Evolutionary conservation across 92 coral and sea anemone species (phyloP).

Genomic region (Virgularia gustaviana): DNA sequence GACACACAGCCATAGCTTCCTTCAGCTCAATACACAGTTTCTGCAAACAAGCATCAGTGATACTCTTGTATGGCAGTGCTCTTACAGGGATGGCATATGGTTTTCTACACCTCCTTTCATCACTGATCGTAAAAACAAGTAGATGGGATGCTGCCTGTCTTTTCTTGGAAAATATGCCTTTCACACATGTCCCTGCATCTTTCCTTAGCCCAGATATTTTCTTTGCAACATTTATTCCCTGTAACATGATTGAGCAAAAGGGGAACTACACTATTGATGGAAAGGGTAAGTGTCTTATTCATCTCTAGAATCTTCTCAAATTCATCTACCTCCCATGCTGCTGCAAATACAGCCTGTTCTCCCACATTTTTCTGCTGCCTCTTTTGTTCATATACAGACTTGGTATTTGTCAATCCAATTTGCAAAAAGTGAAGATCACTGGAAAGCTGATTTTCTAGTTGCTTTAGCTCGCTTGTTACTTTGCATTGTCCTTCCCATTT

Average conservation of each 20-base stretch:
- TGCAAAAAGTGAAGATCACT: conserved; percentile 7
- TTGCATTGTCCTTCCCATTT: background rate
- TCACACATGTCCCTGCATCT: conserved; percentile 41
- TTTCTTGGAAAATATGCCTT: conserved; percentile 49
- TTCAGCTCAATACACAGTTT: conserved; percentile 47
- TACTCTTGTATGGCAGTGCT: conserved; percentile 46
- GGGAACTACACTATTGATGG: background rate
- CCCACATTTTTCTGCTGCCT: conserved; percentile 37
- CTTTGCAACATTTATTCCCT: conserved; percentile 7
- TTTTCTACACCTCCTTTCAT: conserved; percentile 55
- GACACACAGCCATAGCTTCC: conserved; percentile 43
- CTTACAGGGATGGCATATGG: conserved; percentile 62
- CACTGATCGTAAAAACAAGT: conserved; percentile 61
- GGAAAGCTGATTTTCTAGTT: background rate
- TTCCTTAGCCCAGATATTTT: conserved; percentile 28
- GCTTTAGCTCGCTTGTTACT: conserved; percentile 12
- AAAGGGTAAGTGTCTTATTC: conserved; percentile 9
- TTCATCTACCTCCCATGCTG: conserved; percentile 58
- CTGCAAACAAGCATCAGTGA: conserved; percentile 43
- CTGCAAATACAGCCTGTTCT: conserved; percentile 51
- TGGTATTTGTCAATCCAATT: conserved; percentile 1
- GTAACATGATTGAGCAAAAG: background rate
- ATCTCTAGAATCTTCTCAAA: conserved; percentile 25
- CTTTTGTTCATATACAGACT: conserved; percentile 12
- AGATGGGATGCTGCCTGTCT: conserved; percentile 62